Evolutionary conservation across 2,888 invertebrate species (phyloP), one percentile per base, ranked within the genome.

Genomic region (Rambutsinella grinnellia): DNA sequence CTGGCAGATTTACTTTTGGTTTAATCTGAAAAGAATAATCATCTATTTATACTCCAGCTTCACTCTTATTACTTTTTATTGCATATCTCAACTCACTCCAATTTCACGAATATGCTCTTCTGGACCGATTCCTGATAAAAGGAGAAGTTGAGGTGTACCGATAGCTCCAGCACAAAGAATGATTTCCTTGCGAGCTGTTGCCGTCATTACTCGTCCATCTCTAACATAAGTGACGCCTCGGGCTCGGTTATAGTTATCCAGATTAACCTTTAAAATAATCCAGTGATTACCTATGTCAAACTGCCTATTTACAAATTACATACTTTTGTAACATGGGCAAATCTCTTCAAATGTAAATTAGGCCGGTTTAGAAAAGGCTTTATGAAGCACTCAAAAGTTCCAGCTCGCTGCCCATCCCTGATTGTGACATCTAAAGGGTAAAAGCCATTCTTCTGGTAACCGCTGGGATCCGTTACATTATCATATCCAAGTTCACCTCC

Each of bases 311-410:
- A n/a, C n/a, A n/a, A 36, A 23, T 17, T 17, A n/a, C 26, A 21
- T 36, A 77, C 77, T 61, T 78, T 78, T 2, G 75, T 75, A 17
- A 67, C 78, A 54, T 75, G 70, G 2, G 70, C 70, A 19, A 57
- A 71, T 49, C 47, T 54, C 24, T 75, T 57, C 26, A 78, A 19
- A 10, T 60, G 13, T 23, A 78, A 51, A 51, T 74, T 78, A 13
- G 10, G 23, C 26, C 78, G 17, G 1, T 26, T 8, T 10, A 56
- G 5, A 8, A 68, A 28, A 13, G 68, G 65, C n/a, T 47, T 54
- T 1, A 78, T 26, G 47, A 56, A 78, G 21, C 47, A 63, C 13
- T 67, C 60, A 44, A 23, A 68, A 2, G 75, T 75, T 2, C 70
- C 70, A 3, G 28, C 44, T 19, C 78, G 57, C 24, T 21, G 44